These are phyloP conservation scores for Aradophagus sp. DNA, from an alignment of 1,140 invertebrate genomes.

Conservation along the genomic window DNA sequence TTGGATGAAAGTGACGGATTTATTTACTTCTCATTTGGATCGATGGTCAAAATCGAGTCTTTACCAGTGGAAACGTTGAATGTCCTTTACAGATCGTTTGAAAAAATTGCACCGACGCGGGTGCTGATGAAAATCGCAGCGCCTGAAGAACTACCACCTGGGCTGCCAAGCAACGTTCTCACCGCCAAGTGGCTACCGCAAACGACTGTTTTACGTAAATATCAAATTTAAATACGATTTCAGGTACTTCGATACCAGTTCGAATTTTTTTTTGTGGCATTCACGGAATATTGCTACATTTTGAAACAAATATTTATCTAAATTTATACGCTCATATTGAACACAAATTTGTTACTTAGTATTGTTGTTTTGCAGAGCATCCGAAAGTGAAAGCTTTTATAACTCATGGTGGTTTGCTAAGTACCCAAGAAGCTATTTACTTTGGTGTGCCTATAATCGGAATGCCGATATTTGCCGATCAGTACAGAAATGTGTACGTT, in stretches of 20 bases:
- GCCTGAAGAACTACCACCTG: slow-evolving; percentile 61
- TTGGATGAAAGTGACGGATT: slow-evolving; percentile 73
- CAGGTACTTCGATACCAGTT: no score
- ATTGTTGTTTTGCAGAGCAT: slow-evolving; percentile 67
- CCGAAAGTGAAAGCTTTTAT: slow-evolving; percentile 70
- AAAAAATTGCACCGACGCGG: slow-evolving; percentile 61
- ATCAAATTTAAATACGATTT: neutral
- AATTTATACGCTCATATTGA: no score
- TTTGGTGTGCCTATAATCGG: slow-evolving; percentile 72
- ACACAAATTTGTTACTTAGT: no score
- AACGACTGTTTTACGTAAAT: slow-evolving; percentile 78
- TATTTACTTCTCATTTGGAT: slow-evolving; percentile 83
- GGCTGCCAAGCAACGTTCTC: slow-evolving; percentile 77
- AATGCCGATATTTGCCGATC: slow-evolving; percentile 67
- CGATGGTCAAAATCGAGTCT: slow-evolving; percentile 79
- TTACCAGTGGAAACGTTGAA: slow-evolving; percentile 51
- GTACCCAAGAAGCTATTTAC: slow-evolving; percentile 72
- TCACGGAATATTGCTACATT: no score
- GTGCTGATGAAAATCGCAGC: slow-evolving; percentile 60
- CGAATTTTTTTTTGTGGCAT: no score
- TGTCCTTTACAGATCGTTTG: slow-evolving; percentile 58
- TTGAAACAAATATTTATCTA: no score
- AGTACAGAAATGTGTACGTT: slow-evolving; percentile 48
- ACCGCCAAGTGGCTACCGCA: slow-evolving; percentile 80
- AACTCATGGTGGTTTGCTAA: slow-evolving; percentile 73